These are phyloP conservation scores for Cottoperca gobio DNA, from an alignment of 2,797 vertebrate species.

Conservation along the genomic window DNA sequence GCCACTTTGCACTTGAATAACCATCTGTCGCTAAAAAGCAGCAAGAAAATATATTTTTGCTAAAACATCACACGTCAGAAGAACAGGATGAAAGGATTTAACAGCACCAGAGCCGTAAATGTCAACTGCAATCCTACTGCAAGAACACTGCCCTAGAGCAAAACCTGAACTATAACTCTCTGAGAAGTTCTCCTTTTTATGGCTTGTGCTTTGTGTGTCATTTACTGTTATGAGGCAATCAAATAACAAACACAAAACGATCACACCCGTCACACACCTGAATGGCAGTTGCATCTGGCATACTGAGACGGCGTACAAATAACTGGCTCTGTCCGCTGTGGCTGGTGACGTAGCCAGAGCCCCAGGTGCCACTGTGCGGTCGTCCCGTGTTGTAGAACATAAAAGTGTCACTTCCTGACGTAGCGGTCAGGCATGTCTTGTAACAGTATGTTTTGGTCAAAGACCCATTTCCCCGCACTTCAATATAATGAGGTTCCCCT, in stretches of 20 bases:
- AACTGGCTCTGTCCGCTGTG: conserved; percentile 92
- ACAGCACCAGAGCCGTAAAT: conserved; percentile 41
- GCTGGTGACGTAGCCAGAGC: conserved; percentile 92
- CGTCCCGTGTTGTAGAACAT: conserved; percentile 99
- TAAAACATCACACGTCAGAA: not conserved
- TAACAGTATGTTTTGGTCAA: conserved; percentile 98
- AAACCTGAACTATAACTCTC: conserved; percentile 35
- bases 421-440: conserved; percentile 95
- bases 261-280: conserved; percentile 81
- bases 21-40: not conserved
- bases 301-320: conserved; percentile 87
- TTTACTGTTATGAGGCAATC: conserved; percentile 14
- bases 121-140: conserved; percentile 35
- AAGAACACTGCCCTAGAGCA: conserved; percentile 35
- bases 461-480: conserved; percentile 95
- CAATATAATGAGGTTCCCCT: conserved; percentile 96
- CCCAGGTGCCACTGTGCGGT: conserved; percentile 90
- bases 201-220: conserved; percentile 10
- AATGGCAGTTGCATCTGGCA: conserved; percentile 86
- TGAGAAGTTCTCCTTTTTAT: conserved; percentile 17
- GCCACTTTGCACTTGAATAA: conserved; percentile 2
- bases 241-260: conserved; percentile 42
- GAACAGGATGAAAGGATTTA: conserved; percentile 11
- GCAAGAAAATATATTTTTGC: not conserved
- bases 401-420: conserved; percentile 97